Percentiles rank a stretch among this genome's conserved stretches.
These are phyloP conservation scores for Protonibea diacanthus DNA, from an alignment of 2,797 vertebrate species.

Conservation along the genomic window DNA sequence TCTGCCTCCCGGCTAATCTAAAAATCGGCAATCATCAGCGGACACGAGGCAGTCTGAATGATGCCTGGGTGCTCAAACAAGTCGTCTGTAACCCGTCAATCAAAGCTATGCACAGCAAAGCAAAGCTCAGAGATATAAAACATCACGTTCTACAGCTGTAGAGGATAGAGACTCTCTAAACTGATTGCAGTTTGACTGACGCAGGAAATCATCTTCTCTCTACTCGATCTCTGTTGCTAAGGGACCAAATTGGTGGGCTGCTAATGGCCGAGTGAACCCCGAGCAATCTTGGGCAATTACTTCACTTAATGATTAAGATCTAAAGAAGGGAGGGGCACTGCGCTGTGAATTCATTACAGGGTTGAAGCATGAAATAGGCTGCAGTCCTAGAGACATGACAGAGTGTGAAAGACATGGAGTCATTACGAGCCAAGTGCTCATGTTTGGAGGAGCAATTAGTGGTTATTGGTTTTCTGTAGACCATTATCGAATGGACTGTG, in stretches of 20 bases:
- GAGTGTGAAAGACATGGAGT: constrained; percentile 57
- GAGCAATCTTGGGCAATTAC: constrained; percentile 69
- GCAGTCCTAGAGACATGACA: constrained; percentile 48
- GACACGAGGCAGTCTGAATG: too few relatives aligned
- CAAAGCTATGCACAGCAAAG: too few relatives aligned
- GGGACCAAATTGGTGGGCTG: constrained; percentile 57
- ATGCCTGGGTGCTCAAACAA: too few relatives aligned
- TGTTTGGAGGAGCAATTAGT: constrained; percentile 75
- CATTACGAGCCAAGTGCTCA: constrained; percentile 59
- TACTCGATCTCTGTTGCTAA: constrained; percentile 66
- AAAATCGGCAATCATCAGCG: too few relatives aligned
- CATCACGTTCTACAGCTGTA: background rate
- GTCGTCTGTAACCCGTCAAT: too few relatives aligned
- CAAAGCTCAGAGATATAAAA: too few relatives aligned
- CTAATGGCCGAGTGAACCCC: constrained; percentile 52
- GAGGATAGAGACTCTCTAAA: constrained; percentile 25
- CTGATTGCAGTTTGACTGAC: constrained; percentile 36
- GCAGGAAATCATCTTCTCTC: constrained; percentile 47
- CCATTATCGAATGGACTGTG: constrained; percentile 57
- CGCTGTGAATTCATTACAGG: constrained; percentile 56
- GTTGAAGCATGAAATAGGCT: constrained; percentile 37
- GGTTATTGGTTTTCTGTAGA: constrained; percentile 69
- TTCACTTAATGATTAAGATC: constrained; percentile 69
- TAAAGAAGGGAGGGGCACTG: constrained; percentile 41
- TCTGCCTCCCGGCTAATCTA: too few relatives aligned